Evolutionary conservation across 2,888 invertebrate species (phyloP).

Genomic region (Corythucha ciliata): DNA sequence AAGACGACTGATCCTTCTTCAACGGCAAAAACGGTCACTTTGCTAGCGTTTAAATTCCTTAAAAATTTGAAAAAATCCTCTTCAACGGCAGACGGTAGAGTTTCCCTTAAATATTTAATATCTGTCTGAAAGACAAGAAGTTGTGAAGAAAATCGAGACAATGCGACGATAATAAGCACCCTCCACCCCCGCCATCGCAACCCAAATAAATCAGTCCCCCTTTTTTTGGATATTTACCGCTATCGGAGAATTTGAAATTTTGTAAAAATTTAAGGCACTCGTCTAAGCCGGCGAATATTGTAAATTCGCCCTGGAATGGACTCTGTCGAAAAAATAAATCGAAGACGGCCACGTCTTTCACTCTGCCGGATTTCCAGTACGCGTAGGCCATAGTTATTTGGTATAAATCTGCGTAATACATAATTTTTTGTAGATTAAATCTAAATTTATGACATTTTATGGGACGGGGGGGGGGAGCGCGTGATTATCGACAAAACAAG

Average conservation of each 20-base stretch:
- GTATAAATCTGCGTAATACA: conserved; percentile 90
- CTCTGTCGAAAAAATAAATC: conserved; percentile 95
- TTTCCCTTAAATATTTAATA: conserved; percentile 78
- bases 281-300: conserved; percentile 94
- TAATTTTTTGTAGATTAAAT: no score
- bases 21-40: conserved; percentile 79
- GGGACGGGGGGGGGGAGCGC: no score
- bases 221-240: conserved; percentile 80
- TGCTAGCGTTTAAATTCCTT: conserved; percentile 65
- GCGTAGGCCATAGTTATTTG: conserved; percentile 99
- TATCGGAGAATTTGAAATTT: conserved; percentile 84
- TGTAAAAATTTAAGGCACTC: conserved; percentile 89
- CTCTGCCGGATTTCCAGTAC: conserved; percentile 97
- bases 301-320: conserved; percentile 96
- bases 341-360: conserved; percentile 83
- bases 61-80: conserved; percentile 83
- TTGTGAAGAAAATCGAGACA: no score
- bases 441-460: no score
- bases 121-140: conserved; percentile 57
- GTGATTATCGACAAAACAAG: no score
- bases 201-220: no score
- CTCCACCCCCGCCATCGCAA: no score
- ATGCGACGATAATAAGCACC: no score
- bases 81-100: conserved; percentile 72
- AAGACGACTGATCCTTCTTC: conserved; percentile 95